These are phyloP conservation scores for Cremastinae sp. DNA, from an alignment of 2,888 invertebrate species.

Conservation along the genomic window DNA sequence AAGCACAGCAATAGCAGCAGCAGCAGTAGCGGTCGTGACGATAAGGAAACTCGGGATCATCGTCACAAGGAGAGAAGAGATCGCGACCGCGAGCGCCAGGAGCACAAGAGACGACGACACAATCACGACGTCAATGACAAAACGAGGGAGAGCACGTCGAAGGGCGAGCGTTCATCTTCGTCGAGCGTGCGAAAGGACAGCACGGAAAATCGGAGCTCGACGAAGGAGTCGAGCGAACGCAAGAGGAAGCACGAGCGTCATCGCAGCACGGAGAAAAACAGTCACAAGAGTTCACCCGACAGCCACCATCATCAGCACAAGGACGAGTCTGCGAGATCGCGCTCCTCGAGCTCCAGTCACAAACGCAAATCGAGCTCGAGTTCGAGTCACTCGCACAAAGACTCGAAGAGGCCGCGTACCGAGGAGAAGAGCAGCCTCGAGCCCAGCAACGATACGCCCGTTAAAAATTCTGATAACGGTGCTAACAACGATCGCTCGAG, in stretches of 20 bases:
- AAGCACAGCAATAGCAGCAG: constrained; percentile 34
- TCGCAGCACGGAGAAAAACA: constrained; percentile 61
- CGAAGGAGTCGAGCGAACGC: constrained; percentile 27
- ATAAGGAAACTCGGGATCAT: constrained; percentile 64
- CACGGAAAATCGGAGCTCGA: constrained; percentile 27
- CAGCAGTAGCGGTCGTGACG: constrained; percentile 62
- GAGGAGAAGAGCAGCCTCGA: constrained; percentile 59
- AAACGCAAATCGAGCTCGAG: constrained; percentile 73
- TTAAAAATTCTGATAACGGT: constrained; percentile 43
- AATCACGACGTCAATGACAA: constrained; percentile 53
- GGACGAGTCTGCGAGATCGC: constrained; percentile 65
- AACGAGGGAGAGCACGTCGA: constrained; percentile 40
- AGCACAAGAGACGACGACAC: constrained; percentile 66
- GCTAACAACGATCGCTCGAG: constrained; percentile 50
- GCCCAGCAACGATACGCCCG: constrained; percentile 17
- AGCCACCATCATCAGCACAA: constrained; percentile 56
- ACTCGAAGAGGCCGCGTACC: constrained; percentile 70
- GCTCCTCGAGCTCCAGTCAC: constrained; percentile 71
- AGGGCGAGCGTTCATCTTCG: constrained; percentile 22
- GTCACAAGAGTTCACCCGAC: constrained; percentile 67
- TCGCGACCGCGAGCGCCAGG: constrained; percentile 68
- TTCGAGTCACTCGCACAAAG: constrained; percentile 66
- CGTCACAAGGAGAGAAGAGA: constrained; percentile 69
- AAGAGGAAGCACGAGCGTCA: constrained; percentile 57
- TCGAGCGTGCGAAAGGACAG: constrained; percentile 26